These are phyloP conservation scores for Coelopa pilipes DNA, from an alignment of 2,888 invertebrate genomes.

Conservation along the genomic window DNA sequence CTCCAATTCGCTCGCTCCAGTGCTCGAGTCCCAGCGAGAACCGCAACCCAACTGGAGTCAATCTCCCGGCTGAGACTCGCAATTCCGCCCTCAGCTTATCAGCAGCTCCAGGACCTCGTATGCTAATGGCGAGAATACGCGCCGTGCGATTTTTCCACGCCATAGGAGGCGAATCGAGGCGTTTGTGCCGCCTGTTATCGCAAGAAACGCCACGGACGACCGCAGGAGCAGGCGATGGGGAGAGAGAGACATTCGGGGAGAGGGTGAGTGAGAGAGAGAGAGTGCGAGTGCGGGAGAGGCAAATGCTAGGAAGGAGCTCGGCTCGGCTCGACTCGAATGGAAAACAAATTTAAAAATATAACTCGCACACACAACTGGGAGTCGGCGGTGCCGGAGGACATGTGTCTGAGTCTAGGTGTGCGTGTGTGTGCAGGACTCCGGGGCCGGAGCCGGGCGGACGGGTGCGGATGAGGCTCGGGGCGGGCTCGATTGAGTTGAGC, in stretches of 20 bases:
- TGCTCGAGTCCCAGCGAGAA: not conserved
- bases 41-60: no score
- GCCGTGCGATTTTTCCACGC: conserved; percentile 26
- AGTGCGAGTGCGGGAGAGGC: not conserved
- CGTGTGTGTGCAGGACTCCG: conserved; percentile 18
- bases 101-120: conserved; percentile 25
- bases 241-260: not conserved
- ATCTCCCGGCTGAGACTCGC: no score
- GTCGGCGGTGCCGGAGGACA: conserved; percentile 33
- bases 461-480: not conserved
- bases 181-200: conserved; percentile 10
- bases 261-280: not conserved
- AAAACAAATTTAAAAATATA: conserved; percentile 41
- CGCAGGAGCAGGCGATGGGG: not conserved
- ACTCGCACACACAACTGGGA: conserved; percentile 10
- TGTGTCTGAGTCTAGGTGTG: conserved; percentile 37
- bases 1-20: no score
- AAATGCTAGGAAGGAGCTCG: conserved; percentile 3
- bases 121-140: conserved; percentile 27
- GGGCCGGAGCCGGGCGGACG: not conserved
- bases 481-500: conserved; percentile 37
- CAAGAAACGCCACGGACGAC: not conserved
- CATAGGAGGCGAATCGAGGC: conserved; percentile 11
- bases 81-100: conserved; percentile 7
- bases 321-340: conserved; percentile 42